A percentile compares a stretch with the other conserved stretches of the same genome.
Evolutionary conservation across 1,140 invertebrate species (phyloP).

Genomic region (Antheraea pernyi): DNA sequence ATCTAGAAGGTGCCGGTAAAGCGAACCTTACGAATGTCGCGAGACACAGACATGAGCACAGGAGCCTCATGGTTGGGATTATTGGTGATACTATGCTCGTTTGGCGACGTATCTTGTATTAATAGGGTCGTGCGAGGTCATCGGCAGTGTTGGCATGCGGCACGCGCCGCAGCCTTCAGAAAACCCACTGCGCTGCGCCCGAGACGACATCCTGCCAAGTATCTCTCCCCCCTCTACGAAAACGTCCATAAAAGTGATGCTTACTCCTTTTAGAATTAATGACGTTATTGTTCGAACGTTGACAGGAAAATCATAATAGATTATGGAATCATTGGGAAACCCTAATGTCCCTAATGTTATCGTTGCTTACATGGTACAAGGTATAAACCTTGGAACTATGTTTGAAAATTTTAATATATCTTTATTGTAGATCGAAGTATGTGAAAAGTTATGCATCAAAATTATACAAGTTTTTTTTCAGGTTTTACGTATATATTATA

Average conservation of each 20-base stretch:
- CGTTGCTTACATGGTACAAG: too few relatives aligned
- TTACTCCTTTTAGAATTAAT: slow-evolving; percentile 59
- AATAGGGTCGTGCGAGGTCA: slow-evolving; percentile 74
- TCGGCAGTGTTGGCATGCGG: slow-evolving; percentile 69
- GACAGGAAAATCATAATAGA: slow-evolving; percentile 40
- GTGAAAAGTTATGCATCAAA: too few relatives aligned
- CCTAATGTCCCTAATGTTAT: slow-evolving; percentile 43
- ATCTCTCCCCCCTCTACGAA: slow-evolving; percentile 43
- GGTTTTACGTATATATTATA: too few relatives aligned
- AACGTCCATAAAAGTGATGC: slow-evolving; percentile 30
- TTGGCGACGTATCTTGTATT: slow-evolving; percentile 64
- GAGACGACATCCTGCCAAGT: slow-evolving; percentile 55
- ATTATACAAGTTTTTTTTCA: too few relatives aligned
- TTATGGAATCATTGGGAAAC: slow-evolving; percentile 55
- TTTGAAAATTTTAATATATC: too few relatives aligned
- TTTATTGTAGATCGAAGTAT: too few relatives aligned
- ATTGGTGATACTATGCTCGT: slow-evolving; percentile 51
- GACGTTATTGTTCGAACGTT: slow-evolving; percentile 49
- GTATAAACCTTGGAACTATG: too few relatives aligned
- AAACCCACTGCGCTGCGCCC: slow-evolving; percentile 66
- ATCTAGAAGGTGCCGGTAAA: slow-evolving; percentile 49
- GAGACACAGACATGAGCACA: slow-evolving; percentile 47
- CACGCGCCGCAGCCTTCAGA: slow-evolving; percentile 75
- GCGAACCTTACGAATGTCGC: slow-evolving; percentile 27
- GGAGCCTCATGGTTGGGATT: slow-evolving; percentile 55